Percentiles rank a stretch among this genome's conserved stretches.
phyloP scores from a whole-genome alignment of 2,797 vertebrate species.

The Sebastiscus tertius region DNA sequence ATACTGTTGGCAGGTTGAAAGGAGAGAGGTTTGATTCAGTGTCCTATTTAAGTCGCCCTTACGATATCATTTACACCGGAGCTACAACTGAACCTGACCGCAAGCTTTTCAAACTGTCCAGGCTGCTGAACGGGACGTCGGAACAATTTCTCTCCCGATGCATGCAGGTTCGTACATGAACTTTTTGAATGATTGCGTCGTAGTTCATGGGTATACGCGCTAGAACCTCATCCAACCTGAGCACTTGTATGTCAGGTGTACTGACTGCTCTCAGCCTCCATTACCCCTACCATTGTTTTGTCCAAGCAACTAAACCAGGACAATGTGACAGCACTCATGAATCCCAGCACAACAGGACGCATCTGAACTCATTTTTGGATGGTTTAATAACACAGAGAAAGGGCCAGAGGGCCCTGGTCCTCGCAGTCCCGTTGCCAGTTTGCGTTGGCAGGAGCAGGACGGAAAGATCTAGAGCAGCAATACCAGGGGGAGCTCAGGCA shows the following conservation, averaged over 20 bases:
- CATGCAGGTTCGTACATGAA: neutral
- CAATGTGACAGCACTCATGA: slow-evolving; percentile 4
- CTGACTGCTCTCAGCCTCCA: neutral
- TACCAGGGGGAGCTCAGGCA: slow-evolving; percentile 58
- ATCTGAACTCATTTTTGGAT: slow-evolving; percentile 31
- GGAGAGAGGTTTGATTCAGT: slow-evolving; percentile 64
- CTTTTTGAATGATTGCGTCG: neutral
- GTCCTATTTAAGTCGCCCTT: slow-evolving; percentile 57
- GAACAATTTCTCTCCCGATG: neutral
- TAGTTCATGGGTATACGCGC: neutral
- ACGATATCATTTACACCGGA: slow-evolving; percentile 41
- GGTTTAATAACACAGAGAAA: slow-evolving; percentile 30
- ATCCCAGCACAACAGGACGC: neutral
- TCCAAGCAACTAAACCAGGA: slow-evolving; percentile 27
- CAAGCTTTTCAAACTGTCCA: slow-evolving; percentile 9
- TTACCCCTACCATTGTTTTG: neutral
- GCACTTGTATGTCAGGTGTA: neutral
- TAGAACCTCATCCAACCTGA: slow-evolving; percentile 6
- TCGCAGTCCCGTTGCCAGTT: slow-evolving; percentile 28
- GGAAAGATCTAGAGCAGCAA: slow-evolving; percentile 66
- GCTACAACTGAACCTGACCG: slow-evolving; percentile 30
- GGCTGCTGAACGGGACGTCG: neutral
- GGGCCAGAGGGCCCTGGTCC: slow-evolving; percentile 38
- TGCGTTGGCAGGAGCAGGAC: slow-evolving; percentile 48
- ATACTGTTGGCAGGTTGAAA: slow-evolving; percentile 59